Evolutionary conservation across 1,140 invertebrate species (phyloP).

Genomic region (Proctacanthus coquilletti): DNA sequence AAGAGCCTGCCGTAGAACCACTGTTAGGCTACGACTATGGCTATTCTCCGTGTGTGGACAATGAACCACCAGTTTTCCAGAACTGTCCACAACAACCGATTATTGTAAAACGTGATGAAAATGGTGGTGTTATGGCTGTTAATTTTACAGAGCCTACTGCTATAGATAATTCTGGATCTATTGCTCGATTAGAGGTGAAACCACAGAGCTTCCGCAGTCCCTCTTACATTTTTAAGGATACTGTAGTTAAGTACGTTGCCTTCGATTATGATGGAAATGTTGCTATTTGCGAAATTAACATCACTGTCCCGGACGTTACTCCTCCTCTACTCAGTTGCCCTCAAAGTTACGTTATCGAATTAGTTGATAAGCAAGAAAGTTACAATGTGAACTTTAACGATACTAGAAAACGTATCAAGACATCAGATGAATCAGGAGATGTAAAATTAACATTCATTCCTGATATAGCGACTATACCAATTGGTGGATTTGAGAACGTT

Average conservation of each 20-base stretch:
- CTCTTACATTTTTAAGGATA: conserved; percentile 75
- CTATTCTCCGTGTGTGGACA: conserved; percentile 88
- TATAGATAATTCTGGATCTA: conserved; percentile 84
- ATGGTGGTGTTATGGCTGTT: conserved; percentile 72
- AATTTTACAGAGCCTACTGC: conserved; percentile 88
- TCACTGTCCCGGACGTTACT: conserved; percentile 85
- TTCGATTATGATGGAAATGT: conserved; percentile 95
- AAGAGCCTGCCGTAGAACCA: conserved; percentile 61
- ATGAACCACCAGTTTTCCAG: conserved; percentile 89
- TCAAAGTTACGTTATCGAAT: conserved; percentile 87
- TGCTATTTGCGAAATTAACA: conserved; percentile 91
- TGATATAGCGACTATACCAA: conserved; percentile 69
- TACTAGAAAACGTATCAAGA: conserved; percentile 68
- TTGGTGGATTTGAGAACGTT: conserved; percentile 87
- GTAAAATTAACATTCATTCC: conserved; percentile 72
- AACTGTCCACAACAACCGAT: conserved; percentile 89
- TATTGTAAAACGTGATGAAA: conserved; percentile 69
- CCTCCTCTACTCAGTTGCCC: conserved; percentile 88
- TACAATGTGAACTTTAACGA: conserved; percentile 89
- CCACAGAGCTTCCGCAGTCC: conserved; percentile 84
- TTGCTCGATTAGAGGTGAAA: conserved; percentile 79
- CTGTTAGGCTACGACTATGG: conserved; percentile 85
- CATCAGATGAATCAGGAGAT: conserved; percentile 77
- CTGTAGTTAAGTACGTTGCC: conserved; percentile 86
- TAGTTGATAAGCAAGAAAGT: conserved; percentile 77